These are phyloP conservation scores for Paramormyrops kingsleyae DNA, from an alignment of 2,113 vertebrate species.

Conservation along the genomic window DNA sequence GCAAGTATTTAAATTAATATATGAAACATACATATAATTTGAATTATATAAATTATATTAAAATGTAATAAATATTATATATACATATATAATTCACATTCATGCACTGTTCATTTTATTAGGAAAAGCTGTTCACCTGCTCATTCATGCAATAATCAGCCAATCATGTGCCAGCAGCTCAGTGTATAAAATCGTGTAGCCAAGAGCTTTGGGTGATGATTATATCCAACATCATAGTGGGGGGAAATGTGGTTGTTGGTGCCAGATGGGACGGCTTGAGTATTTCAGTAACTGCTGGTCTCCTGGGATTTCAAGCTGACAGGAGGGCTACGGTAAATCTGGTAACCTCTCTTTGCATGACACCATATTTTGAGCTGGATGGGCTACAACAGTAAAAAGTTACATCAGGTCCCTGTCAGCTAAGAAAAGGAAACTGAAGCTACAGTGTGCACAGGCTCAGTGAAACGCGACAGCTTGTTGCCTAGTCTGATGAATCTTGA, in stretches of 20 bases:
- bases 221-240: neutral
- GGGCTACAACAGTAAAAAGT: neutral
- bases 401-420: neutral
- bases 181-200: neutral
- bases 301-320: neutral
- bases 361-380: neutral
- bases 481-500: neutral
- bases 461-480: neutral
- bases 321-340: neutral
- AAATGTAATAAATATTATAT: neutral
- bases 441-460: neutral
- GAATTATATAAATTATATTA: neutral
- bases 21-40: neutral
- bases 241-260: neutral
- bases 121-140: neutral
- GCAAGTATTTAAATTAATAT: neutral
- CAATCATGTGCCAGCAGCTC: neutral
- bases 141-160: neutral
- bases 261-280: neutral
- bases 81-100: neutral
- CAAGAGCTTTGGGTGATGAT: neutral
- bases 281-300: neutral
- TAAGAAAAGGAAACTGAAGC: neutral
- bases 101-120: neutral
- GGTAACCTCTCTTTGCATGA: neutral